phyloP scores from a whole-genome alignment of 2,797 vertebrate species.

The Mionectes olivaceus region DNA sequence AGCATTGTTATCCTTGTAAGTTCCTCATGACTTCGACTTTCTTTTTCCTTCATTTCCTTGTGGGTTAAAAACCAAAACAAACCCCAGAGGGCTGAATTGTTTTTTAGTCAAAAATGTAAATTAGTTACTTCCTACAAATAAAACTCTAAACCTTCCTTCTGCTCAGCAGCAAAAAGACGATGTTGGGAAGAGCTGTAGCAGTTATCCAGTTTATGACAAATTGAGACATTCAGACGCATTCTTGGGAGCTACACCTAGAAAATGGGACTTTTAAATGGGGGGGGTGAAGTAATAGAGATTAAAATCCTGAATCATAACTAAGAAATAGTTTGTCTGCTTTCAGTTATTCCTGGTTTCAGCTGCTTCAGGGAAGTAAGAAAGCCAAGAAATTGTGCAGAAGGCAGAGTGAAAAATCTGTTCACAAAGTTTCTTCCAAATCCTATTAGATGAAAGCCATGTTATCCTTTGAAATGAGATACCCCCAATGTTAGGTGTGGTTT shows the following conservation, averaged over 20 bases:
- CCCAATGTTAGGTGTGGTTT: not conserved
- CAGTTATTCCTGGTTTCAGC: not conserved
- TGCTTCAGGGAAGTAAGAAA: not conserved
- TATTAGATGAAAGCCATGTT: not conserved
- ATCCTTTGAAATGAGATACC: not conserved
- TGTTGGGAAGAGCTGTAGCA: not conserved
- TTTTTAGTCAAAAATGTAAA: not conserved
- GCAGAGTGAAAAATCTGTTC: not conserved
- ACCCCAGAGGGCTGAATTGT: not conserved
- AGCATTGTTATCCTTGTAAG: not conserved
- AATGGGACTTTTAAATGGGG: not conserved
- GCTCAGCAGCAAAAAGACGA: not conserved
- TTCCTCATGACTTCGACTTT: not conserved
- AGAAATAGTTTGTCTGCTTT: not conserved
- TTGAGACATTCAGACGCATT: fast-evolving
- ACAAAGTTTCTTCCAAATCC: not conserved
- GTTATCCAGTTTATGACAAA: not conserved
- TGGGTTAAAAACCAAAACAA: not conserved
- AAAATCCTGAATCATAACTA: not conserved
- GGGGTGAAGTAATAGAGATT: not conserved
- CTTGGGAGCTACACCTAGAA: not conserved
- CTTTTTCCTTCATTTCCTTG: not conserved
- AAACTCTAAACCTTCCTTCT: not conserved
- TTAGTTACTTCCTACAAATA: not conserved
- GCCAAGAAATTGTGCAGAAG: not conserved